Base-by-base conservation (phyloP, 1,140 invertebrate species). In the Phenacoccus solenopsis region DNA sequence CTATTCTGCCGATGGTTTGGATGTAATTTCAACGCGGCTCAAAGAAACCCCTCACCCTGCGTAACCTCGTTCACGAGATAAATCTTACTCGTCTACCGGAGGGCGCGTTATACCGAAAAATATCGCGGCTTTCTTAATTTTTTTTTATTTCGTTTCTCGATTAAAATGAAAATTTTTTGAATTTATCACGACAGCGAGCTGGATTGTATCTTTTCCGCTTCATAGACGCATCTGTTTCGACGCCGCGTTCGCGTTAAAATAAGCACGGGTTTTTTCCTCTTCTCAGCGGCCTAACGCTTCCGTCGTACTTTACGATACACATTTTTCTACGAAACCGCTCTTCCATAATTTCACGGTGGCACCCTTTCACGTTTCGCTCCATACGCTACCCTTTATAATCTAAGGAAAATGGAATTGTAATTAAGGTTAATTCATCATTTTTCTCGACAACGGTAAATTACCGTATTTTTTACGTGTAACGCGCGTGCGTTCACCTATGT, bases 381-480 rank as follows among this genome's bases (percentile, higher is more conserved):
- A n/a, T n/a, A n/a, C n/a, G n/a, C 38, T 49, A 49, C 38, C 38
- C 38, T 49, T n/a, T 49, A 49, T 49, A 49, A 49, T 49, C 38
- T 49, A 49, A 64, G 25, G 59, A 64, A 64, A 64, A 64, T 64
- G 59, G 59, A 27, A 64, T 64, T 27, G 59, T 64, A 64, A 64
- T 64, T 64, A 64, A 64, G 59, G 59, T 25, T 64, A 64, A 64
- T 64, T 64, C 59, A 64, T 64, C 59, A 64, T 64, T 64, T 64
- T 64, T 64, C 59, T 64, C 25, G 59, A 64, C 59, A 64, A 64
- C 22, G 59, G 59, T 27, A 27, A 64, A 64, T 64, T 64, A 64
- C 59, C 59, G 59, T 22, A 64, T 64, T 64, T 64, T 64, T 64
- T 49, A 49, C 38, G 4, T 49, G 38, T 16, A 49, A 10, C 38